Evolutionary conservation across 2,888 invertebrate genomes (phyloP).

Genomic region (Drosophila acutilabella): DNA sequence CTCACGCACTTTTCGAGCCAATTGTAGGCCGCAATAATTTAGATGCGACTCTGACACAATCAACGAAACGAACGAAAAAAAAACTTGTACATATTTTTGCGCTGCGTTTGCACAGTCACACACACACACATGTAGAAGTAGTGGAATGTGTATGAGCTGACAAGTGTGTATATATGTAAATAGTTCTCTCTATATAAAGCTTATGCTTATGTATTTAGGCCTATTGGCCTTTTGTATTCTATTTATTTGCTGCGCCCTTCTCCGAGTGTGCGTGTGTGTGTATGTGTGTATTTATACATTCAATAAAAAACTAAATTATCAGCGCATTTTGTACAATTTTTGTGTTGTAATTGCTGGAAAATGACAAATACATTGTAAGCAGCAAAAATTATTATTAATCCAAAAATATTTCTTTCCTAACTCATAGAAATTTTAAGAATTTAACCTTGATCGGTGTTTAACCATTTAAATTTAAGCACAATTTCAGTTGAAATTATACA

Average conservation of each 20-base stretch:
- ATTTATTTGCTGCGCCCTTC: conserved; percentile 56
- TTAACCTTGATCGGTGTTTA: too few species aligned
- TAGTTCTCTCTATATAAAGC: conserved; percentile 27
- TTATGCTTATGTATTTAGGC: conserved; percentile 35
- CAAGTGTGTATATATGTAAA: conserved; percentile 36
- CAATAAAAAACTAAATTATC: conserved; percentile 51
- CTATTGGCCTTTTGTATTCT: conserved; percentile 21
- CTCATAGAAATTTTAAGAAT: too few species aligned
- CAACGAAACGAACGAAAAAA: conserved; percentile 44
- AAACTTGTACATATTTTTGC: conserved; percentile 39
- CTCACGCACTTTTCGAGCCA: conserved; percentile 67
- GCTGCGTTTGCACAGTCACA: conserved; percentile 37
- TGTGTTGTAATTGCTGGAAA: conserved; percentile 62
- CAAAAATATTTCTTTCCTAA: too few species aligned
- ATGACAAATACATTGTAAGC: conserved; percentile 29
- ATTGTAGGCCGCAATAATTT: conserved; percentile 73
- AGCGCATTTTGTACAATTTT: conserved; percentile 35
- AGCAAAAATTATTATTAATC: too few species aligned
- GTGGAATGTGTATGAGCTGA: conserved; percentile 5
- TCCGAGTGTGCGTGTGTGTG: background rate
- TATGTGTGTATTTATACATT: conserved; percentile 26
- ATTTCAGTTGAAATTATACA: too few species aligned
- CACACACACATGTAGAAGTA: conserved; percentile 3
- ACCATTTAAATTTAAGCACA: too few species aligned
- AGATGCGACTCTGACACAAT: conserved; percentile 67